Base-by-base conservation (phyloP, 2,113 vertebrate genomes). In the Lophius piscatorius region DNA sequence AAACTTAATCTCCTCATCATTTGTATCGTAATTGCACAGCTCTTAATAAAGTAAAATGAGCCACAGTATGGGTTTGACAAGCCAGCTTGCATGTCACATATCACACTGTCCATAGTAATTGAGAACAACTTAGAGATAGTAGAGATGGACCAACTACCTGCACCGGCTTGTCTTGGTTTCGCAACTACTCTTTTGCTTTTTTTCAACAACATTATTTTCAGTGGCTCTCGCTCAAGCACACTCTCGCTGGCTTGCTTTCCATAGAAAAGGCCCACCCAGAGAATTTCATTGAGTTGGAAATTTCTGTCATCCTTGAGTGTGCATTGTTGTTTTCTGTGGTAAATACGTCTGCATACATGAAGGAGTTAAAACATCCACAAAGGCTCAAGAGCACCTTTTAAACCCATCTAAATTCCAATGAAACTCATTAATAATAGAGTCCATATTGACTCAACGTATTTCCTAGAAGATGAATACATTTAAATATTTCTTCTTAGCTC, bases 161-260 rank as follows among this genome's bases (percentile, higher is more conserved):
- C 42, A 69, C 20, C 26, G 34, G 17, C 22, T 64, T 39, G 44
- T 34, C 22, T 64, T 18, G 64, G 29, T 52, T 64, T 68, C 39
- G 41, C 22, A 18, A 44, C 47, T 29, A 26, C 4, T 39, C 34
- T n/a, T 42, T 72, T 29, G 39, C 39, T 42, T 55, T 63, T 34
- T 64, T 68, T 80, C 40, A 72, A 51, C 48, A 51, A 57, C 38
- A 38, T 51, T 80, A 71, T 76, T 69, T 58, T 54, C 3, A 23
- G 49, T 26, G 33, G 24, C 26, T 63, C 51, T 9, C 29, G 29
- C 24, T 60, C 62, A 41, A 22, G 40, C 41, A 59, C 50, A 46
- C 20, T 39, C 21, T 3, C 5, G 26, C 26, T 28, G 52, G 65
- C 44, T 21, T 58, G 52, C 51, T 63, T 54, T n/a, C 52, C 51